Evolutionary conservation across 2,113 vertebrate species (phyloP).

Genomic region (Albula goreensis): DNA sequence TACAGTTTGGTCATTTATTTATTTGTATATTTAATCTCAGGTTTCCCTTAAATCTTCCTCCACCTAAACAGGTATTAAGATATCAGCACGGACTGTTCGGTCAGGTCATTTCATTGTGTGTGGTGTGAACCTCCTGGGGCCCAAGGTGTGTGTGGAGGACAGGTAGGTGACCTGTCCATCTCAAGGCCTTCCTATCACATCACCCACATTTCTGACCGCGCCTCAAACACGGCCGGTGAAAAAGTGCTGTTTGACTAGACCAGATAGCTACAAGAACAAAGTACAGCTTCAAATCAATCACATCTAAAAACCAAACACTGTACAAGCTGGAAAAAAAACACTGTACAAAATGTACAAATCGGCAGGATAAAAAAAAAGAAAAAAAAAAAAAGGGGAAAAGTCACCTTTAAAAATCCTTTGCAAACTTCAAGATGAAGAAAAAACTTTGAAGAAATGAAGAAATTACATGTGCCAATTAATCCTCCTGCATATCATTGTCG

Average conservation of each 20-base stretch:
- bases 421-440: background rate
- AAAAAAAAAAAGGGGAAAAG: constrained; percentile 14
- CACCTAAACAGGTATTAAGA: background rate
- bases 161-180: background rate
- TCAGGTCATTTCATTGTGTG: background rate
- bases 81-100: background rate
- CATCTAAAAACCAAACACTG: constrained; percentile 23
- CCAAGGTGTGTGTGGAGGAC: background rate
- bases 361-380: constrained; percentile 44
- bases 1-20: background rate
- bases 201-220: background rate
- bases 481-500: background rate
- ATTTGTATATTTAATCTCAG: background rate
- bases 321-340: constrained; percentile 36
- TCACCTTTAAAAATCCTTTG: no score
- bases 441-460: background rate
- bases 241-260: background rate
- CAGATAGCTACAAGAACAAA: background rate
- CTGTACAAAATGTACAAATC: constrained; percentile 56
- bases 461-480: background rate
- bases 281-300: background rate
- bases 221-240: background rate
- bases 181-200: background rate
- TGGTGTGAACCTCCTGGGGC: background rate
- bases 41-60: background rate